phyloP scores from a whole-genome alignment of 1,140 invertebrate genomes.

The Rhynchophorus ferrugineus region DNA sequence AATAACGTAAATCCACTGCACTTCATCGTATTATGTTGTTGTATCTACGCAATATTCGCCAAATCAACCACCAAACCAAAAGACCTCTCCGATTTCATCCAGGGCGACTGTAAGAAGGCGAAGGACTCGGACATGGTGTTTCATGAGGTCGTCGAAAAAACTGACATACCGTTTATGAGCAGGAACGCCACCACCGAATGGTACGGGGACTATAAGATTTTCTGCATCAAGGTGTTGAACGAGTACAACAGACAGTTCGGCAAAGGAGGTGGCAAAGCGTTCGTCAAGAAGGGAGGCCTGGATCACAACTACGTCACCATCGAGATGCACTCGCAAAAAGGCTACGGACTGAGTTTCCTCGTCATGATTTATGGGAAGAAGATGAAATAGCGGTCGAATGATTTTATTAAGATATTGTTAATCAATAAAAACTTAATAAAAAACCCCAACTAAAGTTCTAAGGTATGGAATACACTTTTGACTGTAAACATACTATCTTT shows the following conservation, averaged over 20 bases:
- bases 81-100: conserved; percentile 4
- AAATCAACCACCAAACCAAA: too few relatives aligned
- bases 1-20: too few relatives aligned
- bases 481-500: too few relatives aligned
- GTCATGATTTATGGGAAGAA: conserved; percentile 16
- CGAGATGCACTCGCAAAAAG: conserved; percentile 14
- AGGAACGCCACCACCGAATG: conserved; percentile 11
- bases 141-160: conserved; percentile 10
- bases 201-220: conserved; percentile 18
- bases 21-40: too few relatives aligned
- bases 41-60: too few relatives aligned
- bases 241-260: conserved; percentile 13
- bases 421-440: too few relatives aligned
- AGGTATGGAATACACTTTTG: too few relatives aligned
- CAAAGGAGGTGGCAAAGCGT: conserved; percentile 13
- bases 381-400: too few relatives aligned
- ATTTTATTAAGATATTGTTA: too few relatives aligned
- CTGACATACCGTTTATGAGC: conserved; percentile 7
- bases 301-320: conserved; percentile 12
- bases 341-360: conserved; percentile 1
- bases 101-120: conserved; percentile 13
- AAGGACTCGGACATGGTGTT: conserved; percentile 17
- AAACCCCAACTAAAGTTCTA: too few relatives aligned
- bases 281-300: conserved; percentile 16
- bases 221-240: conserved; percentile 14